Evolutionary conservation across 2,113 vertebrate species (phyloP).

Genomic region (Oreochromis niloticus): DNA sequence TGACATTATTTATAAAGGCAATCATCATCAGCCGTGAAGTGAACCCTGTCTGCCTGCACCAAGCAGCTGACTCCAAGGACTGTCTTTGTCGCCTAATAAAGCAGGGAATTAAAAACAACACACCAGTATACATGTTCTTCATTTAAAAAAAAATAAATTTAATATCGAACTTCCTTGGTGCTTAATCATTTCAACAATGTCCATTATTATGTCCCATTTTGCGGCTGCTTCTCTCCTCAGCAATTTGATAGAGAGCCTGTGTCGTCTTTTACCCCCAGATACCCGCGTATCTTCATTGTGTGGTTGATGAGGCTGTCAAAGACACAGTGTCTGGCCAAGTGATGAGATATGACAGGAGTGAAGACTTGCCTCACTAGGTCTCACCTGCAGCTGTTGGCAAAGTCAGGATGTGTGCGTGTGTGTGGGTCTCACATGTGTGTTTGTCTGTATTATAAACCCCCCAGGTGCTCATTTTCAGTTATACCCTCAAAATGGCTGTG

Average conservation of each 20-base stretch:
- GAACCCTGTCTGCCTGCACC: slow-evolving; percentile 7
- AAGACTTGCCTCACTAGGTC: slow-evolving; percentile 11
- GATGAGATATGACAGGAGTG: slow-evolving; percentile 37
- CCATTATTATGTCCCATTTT: neutral
- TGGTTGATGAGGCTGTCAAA: slow-evolving; percentile 40
- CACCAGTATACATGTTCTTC: neutral
- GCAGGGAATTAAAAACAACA: neutral
- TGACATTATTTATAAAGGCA: slow-evolving; percentile 45
- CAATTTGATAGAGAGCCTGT: slow-evolving; percentile 7
- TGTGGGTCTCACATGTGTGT: neutral
- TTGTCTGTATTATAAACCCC: neutral
- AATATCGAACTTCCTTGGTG: neutral
- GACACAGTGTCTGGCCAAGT: slow-evolving; percentile 11
- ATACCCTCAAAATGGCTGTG: neutral
- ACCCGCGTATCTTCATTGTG: slow-evolving; percentile 11
- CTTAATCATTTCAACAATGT: neutral
- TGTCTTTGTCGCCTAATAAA: neutral
- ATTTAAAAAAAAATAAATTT: rapidly evolving
- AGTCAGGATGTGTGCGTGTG: neutral
- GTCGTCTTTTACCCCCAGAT: neutral
- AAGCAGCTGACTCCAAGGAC: slow-evolving; percentile 31
- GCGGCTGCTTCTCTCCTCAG: neutral
- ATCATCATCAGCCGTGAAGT: slow-evolving; percentile 39
- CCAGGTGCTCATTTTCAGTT: slow-evolving; percentile 3
- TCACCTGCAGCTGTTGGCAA: slow-evolving; percentile 24